Base-by-base conservation (phyloP, 2,888 invertebrate species). In the Dichetophora obliterata region DNA sequence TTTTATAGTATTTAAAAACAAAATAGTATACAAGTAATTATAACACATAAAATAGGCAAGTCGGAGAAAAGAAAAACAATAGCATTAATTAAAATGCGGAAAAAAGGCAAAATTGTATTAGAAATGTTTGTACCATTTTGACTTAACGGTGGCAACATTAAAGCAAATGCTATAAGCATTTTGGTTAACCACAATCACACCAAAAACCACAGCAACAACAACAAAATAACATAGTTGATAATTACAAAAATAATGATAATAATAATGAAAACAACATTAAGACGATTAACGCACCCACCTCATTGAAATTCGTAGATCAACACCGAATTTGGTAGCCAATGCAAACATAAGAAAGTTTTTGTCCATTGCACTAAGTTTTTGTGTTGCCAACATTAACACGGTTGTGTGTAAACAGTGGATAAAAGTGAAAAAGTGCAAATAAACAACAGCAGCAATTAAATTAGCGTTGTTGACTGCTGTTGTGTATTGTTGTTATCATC, bases 401-500 rank as follows among this genome's bases (percentile, higher is more conserved):
- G 16, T 24, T 6, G n/a, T 22, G 14, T 52, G 43, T 52, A 24
- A 27, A 50, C 50, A 69, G n/a, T 4, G 19, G 14, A 57, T 9
- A 70, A 31, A 22, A 22, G 24, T 27, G 50, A 63, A 14, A 59
- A 61, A 61, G 61, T 50, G 27, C 19, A 43, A 73, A 61, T 61
- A 31, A 50, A 52, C 19, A 27, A 74, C 3, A 50, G 65, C 52
- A 6, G 31, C 34, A 59, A 59, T 65, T 74, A 31, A 59, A 72
- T 59, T 72, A 22, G 72, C n/a, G 37, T 24, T 65, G 34, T 37
- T 24, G 57, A 71, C 22, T 71, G 24, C 16, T 24, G 22, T 22
- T 57, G 3, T 14, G 68, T 77, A 37, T 75, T 79, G 74, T 75
- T 80, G 75, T 79, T 11, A 14, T 43, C n/a, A n/a, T n/a, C n/a